Conservation (phyloP, 2,888 invertebrate genomes). For the Patella caerulea region DNA sequence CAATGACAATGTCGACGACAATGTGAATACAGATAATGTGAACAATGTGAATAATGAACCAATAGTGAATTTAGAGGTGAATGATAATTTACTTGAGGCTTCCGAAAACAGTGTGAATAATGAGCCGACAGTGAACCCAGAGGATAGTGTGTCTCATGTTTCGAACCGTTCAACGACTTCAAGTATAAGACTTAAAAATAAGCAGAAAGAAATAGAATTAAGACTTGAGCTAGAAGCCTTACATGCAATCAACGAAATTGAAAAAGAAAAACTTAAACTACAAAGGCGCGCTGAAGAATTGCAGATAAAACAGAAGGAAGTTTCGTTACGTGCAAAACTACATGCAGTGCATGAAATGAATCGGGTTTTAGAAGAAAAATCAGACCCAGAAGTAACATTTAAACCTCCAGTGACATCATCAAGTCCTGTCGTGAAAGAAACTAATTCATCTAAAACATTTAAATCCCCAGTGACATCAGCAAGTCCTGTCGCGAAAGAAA, state of each 20-base stretch:
- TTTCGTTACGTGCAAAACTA: not conserved
- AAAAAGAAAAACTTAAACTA: not conserved
- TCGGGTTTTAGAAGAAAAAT: not conserved
- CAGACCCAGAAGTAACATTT: not conserved
- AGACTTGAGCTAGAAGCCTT: slow-evolving; percentile 1
- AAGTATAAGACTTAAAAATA: not conserved
- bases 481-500: not conserved
- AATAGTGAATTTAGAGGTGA: not conserved
- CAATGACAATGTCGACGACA: not conserved
- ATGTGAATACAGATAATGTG: not conserved
- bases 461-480: not conserved
- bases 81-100: not conserved
- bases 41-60: not conserved
- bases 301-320: not conserved
- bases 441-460: too few relatives aligned
- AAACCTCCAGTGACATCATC: not conserved
- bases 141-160: slow-evolving; percentile 7
- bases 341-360: not conserved
- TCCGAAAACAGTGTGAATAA: not conserved
- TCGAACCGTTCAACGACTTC: not conserved
- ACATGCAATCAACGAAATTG: not conserved
- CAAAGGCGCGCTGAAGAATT: not conserved
- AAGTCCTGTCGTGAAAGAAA: not conserved
- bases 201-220: not conserved
- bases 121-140: not conserved